A percentile compares a stretch with the other conserved stretches of the same genome.
These are phyloP conservation scores for Planococcus citri DNA, from an alignment of 1,140 invertebrate species.

Conservation along the genomic window DNA sequence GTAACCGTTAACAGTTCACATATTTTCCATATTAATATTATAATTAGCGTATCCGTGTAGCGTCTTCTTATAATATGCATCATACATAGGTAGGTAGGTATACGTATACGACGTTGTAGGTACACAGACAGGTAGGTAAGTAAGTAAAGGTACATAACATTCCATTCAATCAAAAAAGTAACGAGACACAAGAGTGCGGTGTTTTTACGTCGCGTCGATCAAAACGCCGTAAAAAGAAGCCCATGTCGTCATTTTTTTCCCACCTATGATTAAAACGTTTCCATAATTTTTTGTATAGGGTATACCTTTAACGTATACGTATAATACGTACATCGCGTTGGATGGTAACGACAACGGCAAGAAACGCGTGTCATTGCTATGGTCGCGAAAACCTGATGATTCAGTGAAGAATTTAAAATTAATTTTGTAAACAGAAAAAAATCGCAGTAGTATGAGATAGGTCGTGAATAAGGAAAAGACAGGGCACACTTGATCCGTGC, in stretches of 20 bases:
- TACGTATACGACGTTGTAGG: too few relatives aligned
- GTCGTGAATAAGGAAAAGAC: neutral
- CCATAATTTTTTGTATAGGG: neutral
- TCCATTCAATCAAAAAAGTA: neutral
- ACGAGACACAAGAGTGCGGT: neutral
- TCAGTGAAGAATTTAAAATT: slow-evolving; percentile 5
- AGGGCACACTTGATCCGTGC: slow-evolving; percentile 5
- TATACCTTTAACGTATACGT: neutral
- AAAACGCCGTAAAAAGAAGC: neutral
- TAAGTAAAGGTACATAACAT: too few relatives aligned
- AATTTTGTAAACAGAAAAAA: neutral
- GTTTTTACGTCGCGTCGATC: neutral
- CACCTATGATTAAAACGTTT: neutral
- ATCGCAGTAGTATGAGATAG: neutral
- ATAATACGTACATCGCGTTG: too few relatives aligned
- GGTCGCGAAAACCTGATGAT: neutral
- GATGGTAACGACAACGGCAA: too few relatives aligned
- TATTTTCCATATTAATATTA: slow-evolving; percentile 1
- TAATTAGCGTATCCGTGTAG: slow-evolving; percentile 1
- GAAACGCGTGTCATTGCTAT: slow-evolving; percentile 1
- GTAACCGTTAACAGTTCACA: slow-evolving; percentile 1
- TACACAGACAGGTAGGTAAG: too few relatives aligned
- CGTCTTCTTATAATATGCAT: neutral
- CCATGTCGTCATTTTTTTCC: neutral
- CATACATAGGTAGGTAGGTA: neutral